Evolutionary conservation across 2,797 vertebrate genomes (phyloP).

Genomic region (Anguilla obscura): DNA sequence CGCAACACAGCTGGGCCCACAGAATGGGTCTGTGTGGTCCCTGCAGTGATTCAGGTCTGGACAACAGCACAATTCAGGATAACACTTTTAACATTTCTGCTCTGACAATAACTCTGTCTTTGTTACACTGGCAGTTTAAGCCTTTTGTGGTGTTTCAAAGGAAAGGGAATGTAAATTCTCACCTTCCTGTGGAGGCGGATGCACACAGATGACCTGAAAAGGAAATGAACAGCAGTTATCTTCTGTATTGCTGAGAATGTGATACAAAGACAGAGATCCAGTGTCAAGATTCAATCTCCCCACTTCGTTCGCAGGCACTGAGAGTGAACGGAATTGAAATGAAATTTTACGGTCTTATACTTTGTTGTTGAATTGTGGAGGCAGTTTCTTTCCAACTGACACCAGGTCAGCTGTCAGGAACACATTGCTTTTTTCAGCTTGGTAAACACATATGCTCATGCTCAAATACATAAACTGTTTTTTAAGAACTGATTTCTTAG

Average conservation of each 20-base stretch:
- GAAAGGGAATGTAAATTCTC: constrained; percentile 39
- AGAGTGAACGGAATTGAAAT: constrained; percentile 10
- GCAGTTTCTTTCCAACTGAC: constrained; percentile 33
- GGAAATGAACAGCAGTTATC: constrained; percentile 22
- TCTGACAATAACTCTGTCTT: constrained; percentile 18
- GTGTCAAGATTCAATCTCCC: constrained; percentile 16
- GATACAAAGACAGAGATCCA: constrained; percentile 20
- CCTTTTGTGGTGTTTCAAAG: not conserved
- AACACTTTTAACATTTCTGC: constrained; percentile 12
- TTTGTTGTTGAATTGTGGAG: constrained; percentile 6
- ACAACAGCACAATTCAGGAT: constrained; percentile 17
- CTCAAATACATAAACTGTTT: constrained; percentile 57
- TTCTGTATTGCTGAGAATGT: not conserved
- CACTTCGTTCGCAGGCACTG: constrained; percentile 2
- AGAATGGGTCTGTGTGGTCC: constrained; percentile 47
- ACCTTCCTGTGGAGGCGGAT: constrained; percentile 30
- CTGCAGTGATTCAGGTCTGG: constrained; percentile 24
- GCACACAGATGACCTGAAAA: constrained; percentile 44
- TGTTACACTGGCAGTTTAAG: constrained; percentile 25
- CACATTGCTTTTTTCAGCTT: constrained; percentile 55
- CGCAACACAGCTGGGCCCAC: constrained; percentile 44
- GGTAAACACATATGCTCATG: constrained; percentile 56
- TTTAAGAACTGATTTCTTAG: constrained; percentile 56
- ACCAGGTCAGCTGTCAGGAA: constrained; percentile 46
- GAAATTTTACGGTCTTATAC: constrained; percentile 24